Conservation (phyloP, 2,888 invertebrate genomes). For the Horisme vitalbata region DNA sequence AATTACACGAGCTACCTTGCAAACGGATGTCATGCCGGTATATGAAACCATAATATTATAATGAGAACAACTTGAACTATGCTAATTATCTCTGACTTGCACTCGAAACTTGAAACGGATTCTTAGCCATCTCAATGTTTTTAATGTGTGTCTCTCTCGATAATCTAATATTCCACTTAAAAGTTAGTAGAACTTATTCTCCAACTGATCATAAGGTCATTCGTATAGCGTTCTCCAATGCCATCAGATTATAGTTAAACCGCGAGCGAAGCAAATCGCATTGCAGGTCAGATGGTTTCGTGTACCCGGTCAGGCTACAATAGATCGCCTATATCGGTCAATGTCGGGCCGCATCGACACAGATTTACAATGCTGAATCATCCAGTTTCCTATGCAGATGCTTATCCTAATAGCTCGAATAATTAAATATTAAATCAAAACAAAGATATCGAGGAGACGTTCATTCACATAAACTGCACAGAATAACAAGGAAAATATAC, state of each 20-base stretch:
- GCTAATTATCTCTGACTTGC: no score
- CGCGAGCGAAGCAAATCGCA: not conserved
- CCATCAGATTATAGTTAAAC: no score
- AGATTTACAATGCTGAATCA: slow-evolving; percentile 38
- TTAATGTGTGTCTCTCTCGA: no score
- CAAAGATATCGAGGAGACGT: slow-evolving; percentile 2
- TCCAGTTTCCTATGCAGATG: slow-evolving; percentile 26
- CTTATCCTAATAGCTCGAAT: not conserved
- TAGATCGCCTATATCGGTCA: slow-evolving; percentile 47
- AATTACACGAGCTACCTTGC: not conserved
- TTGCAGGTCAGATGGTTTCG: slow-evolving; percentile 12
- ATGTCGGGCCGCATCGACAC: slow-evolving; percentile 39
- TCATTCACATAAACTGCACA: no score
- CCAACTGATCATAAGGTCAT: no score
- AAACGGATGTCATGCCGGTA: slow-evolving; percentile 13
- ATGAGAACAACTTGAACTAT: no score
- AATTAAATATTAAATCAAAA: slow-evolving; percentile 22
- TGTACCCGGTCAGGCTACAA: slow-evolving; percentile 37
- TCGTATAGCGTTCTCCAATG: no score
- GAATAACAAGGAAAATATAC: no score
- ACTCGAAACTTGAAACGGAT: not conserved
- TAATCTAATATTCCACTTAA: no score
- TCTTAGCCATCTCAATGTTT: no score
- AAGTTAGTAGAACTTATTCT: no score
- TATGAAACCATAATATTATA: no score